Evolutionary conservation across 1,140 invertebrate species (phyloP), one percentile per base, ranked within the genome.

Genomic region (Conopomorpha cramerella): DNA sequence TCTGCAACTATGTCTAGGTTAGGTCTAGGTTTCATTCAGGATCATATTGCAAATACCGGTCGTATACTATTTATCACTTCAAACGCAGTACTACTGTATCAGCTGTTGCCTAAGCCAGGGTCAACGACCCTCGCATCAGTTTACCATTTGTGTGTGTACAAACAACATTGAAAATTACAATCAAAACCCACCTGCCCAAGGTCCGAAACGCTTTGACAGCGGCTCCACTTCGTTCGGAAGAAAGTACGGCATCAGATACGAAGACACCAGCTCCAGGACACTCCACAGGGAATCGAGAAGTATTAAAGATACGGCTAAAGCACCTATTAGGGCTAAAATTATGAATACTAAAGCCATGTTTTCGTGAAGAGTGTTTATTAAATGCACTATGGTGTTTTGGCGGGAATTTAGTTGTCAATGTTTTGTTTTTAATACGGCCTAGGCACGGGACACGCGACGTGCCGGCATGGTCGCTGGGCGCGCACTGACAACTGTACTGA

Each of bases 161-260:
- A 16, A 27, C 8, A 35, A 27, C 11, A 16, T 11, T 18, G 29
- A 13, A 34, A 8, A 30, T 16, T 14, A 7, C 2, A 33, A 3
- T 25, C 16, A 15, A 28, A 41, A 61, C 64, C 56, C 25, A 83
- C 81, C 81, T 44, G 81, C 81, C 81, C 81, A 83, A 42, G 78
- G 64, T 51, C 81, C 81, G 48, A 66, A 83, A 48, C 74, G 80
- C 39, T 81, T 80, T 16, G 68, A 39, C 43, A 83, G 45, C 2
- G 67, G 63, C 43, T 78, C 62, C 31, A 79, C 80, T 43, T 81
- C 65, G 13, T 72, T 53, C 2, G 81, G 81, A 51, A 81, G 70
- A 43, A 83, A 82, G 43, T 77, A 83, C 16, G 80, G 80, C 53
- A 74, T 77, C 38, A 83, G 50, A 52, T 80, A 44, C 2, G 78